Conservation (phyloP, 1,140 invertebrate genomes). For the Manduca sexta region DNA sequence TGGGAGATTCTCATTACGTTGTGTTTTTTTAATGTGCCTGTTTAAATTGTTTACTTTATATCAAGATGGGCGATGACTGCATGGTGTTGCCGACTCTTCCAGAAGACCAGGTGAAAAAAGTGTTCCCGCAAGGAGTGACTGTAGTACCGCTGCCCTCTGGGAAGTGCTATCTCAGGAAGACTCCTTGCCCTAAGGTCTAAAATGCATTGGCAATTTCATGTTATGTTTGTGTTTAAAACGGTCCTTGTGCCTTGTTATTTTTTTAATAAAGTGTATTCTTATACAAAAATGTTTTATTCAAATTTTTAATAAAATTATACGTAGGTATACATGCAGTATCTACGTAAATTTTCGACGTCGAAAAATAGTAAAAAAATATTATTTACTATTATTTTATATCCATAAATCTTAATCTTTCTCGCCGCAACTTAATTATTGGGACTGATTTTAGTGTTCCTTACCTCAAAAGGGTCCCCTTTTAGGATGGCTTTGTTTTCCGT, state of each 20-base stretch:
- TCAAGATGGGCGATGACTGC: conserved; percentile 79
- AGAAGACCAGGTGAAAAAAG: conserved; percentile 77
- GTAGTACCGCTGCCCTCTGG: conserved; percentile 84
- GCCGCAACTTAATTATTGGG: no score
- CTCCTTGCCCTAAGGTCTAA: conserved; percentile 71
- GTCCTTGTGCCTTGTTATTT: not conserved
- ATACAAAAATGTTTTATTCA: not conserved
- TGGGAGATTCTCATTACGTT: no score
- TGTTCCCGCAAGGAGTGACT: conserved; percentile 82
- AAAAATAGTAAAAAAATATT: no score
- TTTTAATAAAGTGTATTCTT: not conserved
- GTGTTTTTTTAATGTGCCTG: no score
- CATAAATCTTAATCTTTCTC: no score
- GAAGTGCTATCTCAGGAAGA: conserved; percentile 85
- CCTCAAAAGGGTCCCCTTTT: no score
- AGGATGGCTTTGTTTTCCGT: no score
- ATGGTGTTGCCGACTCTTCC: conserved; percentile 89
- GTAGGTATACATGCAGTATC: no score
- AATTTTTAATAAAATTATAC: no score
- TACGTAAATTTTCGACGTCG: no score
- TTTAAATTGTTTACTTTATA: conserved; percentile 12
- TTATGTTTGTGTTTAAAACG: not conserved
- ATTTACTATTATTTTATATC: no score
- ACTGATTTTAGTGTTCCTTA: no score
- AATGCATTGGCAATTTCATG: not conserved